Evolutionary conservation across 2,113 vertebrate genomes (phyloP).

Genomic region (Smithornis capensis): DNA sequence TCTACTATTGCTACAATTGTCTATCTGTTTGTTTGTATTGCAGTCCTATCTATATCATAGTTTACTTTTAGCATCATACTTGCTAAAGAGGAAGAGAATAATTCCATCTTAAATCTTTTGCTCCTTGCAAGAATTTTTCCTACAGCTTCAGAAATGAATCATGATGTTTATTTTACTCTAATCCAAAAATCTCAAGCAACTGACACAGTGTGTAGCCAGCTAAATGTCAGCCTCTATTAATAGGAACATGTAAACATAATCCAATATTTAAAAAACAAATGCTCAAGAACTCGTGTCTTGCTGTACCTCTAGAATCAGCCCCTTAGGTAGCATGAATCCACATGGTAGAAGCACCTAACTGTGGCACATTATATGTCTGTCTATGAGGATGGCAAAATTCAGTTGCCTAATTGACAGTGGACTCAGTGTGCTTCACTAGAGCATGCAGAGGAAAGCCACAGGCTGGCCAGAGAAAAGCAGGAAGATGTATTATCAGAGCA

Average conservation of each 20-base stretch:
- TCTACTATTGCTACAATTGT: background rate
- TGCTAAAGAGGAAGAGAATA: background rate
- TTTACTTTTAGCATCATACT: background rate
- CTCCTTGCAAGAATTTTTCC: background rate
- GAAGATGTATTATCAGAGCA: background rate
- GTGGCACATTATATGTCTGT: background rate
- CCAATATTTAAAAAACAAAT: constrained; percentile 55
- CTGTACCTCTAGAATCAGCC: background rate
- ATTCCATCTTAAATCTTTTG: background rate
- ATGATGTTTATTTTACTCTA: constrained; percentile 35
- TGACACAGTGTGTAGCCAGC: constrained; percentile 16
- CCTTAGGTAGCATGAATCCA: background rate
- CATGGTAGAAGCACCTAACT: background rate
- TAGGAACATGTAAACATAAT: constrained; percentile 42
- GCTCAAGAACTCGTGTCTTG: background rate
- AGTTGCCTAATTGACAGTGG: background rate
- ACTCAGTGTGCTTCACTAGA: background rate
- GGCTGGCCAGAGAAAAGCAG: background rate
- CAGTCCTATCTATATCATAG: background rate
- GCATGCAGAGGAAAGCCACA: background rate
- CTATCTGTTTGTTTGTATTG: background rate
- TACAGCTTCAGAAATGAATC: constrained; percentile 9
- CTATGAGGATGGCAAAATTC: background rate
- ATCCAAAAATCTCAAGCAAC: constrained; percentile 1
- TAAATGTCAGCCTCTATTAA: constrained; percentile 41